Percentiles rank a stretch among this genome's conserved stretches.
phyloP scores from a whole-genome alignment of 2,113 vertebrate genomes.

The Xenopus borealis region DNA sequence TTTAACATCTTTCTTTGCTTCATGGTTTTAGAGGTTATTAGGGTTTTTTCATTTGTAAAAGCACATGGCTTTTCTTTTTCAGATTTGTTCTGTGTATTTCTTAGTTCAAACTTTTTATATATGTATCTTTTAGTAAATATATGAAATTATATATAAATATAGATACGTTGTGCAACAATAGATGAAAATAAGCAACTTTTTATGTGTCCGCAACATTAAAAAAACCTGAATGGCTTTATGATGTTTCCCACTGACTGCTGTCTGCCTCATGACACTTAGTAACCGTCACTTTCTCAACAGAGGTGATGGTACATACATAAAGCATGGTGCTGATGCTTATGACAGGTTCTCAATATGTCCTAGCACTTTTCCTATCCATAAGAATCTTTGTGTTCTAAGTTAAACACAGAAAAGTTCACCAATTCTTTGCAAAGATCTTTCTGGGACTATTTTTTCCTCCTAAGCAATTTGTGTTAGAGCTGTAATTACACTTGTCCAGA shows the following conservation, averaged over 20 bases:
- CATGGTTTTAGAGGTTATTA: too few species aligned
- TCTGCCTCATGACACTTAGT: background rate
- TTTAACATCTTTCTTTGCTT: too few species aligned
- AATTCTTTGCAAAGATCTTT: background rate
- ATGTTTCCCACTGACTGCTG: background rate
- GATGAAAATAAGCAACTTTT: background rate
- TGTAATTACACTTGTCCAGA: constrained; percentile 15
- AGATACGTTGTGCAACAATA: background rate
- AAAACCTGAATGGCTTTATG: background rate
- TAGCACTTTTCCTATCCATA: background rate
- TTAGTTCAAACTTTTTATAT: too few species aligned
- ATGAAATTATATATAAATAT: too few species aligned
- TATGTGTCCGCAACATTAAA: background rate
- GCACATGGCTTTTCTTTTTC: too few species aligned
- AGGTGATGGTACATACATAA: background rate
- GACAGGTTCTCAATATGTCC: background rate
- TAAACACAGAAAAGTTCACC: background rate
- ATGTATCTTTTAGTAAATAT: too few species aligned
- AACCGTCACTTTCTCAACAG: background rate
- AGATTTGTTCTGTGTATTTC: too few species aligned
- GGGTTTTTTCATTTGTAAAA: too few species aligned
- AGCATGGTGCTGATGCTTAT: background rate
- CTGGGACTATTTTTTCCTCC: background rate
- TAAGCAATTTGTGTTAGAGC: background rate
- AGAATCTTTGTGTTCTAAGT: background rate